phyloP scores from a whole-genome alignment of 2,888 invertebrate genomes.

The Erebia aethiops region DNA sequence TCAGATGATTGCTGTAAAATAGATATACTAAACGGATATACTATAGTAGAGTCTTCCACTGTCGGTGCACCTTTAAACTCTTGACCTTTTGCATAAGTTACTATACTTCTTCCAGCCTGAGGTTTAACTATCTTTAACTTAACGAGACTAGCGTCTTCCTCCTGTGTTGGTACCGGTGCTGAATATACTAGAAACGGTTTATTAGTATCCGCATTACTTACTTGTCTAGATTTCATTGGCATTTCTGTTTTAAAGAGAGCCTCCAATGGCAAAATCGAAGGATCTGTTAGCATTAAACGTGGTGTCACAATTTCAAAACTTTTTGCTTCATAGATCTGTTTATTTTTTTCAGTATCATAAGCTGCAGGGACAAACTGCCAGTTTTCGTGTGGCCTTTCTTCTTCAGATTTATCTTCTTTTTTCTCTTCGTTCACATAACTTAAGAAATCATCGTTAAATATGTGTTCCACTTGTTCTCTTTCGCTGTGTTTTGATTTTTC shows the following conservation, averaged over 20 bases:
- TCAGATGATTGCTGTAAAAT: slow-evolving; percentile 40
- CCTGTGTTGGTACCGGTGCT: slow-evolving; percentile 60
- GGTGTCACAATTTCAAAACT: slow-evolving; percentile 70
- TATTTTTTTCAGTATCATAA: slow-evolving; percentile 68
- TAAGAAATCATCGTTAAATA: slow-evolving; percentile 64
- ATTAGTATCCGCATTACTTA: slow-evolving; percentile 51
- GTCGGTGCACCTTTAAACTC: slow-evolving; percentile 63
- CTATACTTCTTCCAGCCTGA: slow-evolving; percentile 62
- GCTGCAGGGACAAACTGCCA: slow-evolving; percentile 80
- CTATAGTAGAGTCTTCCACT: slow-evolving; percentile 53
- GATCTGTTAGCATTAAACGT: slow-evolving; percentile 72
- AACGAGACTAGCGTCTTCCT: slow-evolving; percentile 62
- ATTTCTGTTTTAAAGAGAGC: slow-evolving; percentile 85
- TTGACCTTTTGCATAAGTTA: slow-evolving; percentile 71
- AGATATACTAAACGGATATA: slow-evolving; percentile 61
- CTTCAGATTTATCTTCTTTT: slow-evolving; percentile 55
- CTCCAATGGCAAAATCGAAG: slow-evolving; percentile 87
- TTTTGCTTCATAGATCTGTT: slow-evolving; percentile 52
- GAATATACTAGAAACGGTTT: slow-evolving; percentile 78
- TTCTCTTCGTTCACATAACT: slow-evolving; percentile 71
- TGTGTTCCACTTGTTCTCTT: slow-evolving; percentile 56
- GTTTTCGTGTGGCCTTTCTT: slow-evolving; percentile 52
- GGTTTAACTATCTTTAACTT: slow-evolving; percentile 64
- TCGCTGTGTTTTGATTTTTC: slow-evolving; percentile 45
- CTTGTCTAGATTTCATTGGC: slow-evolving; percentile 60